Conservation (phyloP, 2,888 invertebrate genomes). For the Trachelus troglodyta region DNA sequence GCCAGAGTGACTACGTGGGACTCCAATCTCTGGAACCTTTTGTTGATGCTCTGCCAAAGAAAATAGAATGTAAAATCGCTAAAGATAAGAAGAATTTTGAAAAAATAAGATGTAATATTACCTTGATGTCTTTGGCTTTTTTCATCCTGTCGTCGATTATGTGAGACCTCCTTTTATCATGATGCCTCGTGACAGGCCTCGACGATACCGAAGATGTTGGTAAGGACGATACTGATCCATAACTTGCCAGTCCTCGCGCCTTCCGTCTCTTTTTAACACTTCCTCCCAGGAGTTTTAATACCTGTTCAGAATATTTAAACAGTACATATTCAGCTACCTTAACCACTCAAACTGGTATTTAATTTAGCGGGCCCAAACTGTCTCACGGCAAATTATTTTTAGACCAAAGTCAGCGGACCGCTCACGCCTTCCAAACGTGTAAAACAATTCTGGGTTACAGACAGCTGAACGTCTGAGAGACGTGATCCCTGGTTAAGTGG, state of each 20-base stretch:
- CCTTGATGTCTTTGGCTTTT: slow-evolving; percentile 79
- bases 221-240: slow-evolving; percentile 86
- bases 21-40: slow-evolving; percentile 88
- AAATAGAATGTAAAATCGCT: slow-evolving; percentile 2
- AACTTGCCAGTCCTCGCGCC: slow-evolving; percentile 65
- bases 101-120: slow-evolving; percentile 43
- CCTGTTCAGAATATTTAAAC: slow-evolving; percentile 56
- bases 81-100: background rate
- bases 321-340: slow-evolving; percentile 4
- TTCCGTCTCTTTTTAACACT: slow-evolving; percentile 68
- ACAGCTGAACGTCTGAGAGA: background rate
- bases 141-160: slow-evolving; percentile 78
- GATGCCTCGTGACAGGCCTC: slow-evolving; percentile 71
- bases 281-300: slow-evolving; percentile 71
- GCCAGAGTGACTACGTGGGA: slow-evolving; percentile 92
- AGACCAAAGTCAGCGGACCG: too few relatives aligned
- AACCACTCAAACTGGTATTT: too few relatives aligned
- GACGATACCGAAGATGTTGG: slow-evolving; percentile 87
- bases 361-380: too few relatives aligned
- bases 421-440: background rate
- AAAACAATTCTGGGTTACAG: background rate
- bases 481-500: background rate
- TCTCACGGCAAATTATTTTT: too few relatives aligned
- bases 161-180: slow-evolving; percentile 75
- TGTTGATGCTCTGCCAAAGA: slow-evolving; percentile 78